Percentiles rank a stretch among this genome's conserved stretches.
These are phyloP conservation scores for Globicephala melas DNA, from an alignment of 2,113 vertebrate genomes.

Conservation along the genomic window DNA sequence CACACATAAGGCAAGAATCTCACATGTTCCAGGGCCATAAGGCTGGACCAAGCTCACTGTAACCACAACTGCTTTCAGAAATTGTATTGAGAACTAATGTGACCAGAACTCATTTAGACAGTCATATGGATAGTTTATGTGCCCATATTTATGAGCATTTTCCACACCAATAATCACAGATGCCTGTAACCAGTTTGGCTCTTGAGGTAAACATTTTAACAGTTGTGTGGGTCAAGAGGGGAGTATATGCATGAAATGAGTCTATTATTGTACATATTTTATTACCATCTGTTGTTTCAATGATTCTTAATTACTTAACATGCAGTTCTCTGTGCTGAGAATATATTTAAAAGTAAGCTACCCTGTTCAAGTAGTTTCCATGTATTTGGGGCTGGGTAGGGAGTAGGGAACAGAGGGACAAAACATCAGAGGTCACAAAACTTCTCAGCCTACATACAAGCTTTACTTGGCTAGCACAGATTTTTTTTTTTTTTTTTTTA, in stretches of 20 bases:
- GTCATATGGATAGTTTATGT: conserved; percentile 50
- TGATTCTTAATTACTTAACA: conserved; percentile 69
- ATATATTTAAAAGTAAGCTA: conserved; percentile 42
- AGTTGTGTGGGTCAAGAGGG: conserved; percentile 75
- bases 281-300: conserved; percentile 73
- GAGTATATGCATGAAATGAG: conserved; percentile 58
- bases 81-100: conserved; percentile 40
- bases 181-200: conserved; percentile 37
- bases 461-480: neutral
- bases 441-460: neutral
- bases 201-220: conserved; percentile 64
- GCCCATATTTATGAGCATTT: conserved; percentile 47
- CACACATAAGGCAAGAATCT: neutral
- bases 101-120: conserved; percentile 22
- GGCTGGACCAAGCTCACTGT: neutral
- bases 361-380: neutral
- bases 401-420: neutral
- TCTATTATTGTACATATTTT: conserved; percentile 66
- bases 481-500: neutral
- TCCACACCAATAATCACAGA: conserved; percentile 63
- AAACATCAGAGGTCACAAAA: neutral
- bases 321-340: conserved; percentile 23
- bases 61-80: conserved; percentile 18
- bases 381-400: neutral
- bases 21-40: neutral